Evolutionary conservation across 2,797 vertebrate genomes (phyloP), one percentile per base, ranked within the genome.

Genomic region (Balearica regulorum): DNA sequence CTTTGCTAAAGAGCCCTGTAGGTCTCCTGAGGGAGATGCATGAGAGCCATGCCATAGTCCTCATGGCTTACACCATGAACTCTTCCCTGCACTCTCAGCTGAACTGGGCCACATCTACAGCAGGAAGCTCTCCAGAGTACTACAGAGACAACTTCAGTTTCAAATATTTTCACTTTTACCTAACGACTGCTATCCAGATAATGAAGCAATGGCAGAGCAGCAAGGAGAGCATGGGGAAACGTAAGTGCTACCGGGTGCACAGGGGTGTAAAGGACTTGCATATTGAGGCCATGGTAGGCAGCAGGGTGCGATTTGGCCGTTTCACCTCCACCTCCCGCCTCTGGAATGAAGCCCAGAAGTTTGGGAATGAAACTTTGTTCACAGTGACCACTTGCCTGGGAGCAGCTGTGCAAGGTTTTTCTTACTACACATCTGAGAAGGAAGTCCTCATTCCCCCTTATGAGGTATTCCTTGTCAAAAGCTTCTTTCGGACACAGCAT

Each of bases 101-200:
- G 39, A 87, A 95, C 68, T 55, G 18, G 53, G 97, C 97, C 43
- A 94, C 98, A 68, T 87, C 92, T 65, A 71, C 12, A 7, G 86
- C 46, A 44, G 94, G 93, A 39, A 68, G 29, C 26, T 96, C 97
- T 66, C 85, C 95, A 10, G 72, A 89, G 26, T 35, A 96, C 48
- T 98, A 98, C 65, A 80, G 71, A 33, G 60, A 81, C 14, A 92
- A 95, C 7, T 98, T 98, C 93, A 89, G 9, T 49, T 98, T 98
- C 88, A 98, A 98, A 11, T 98, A 97, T 24, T 91, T 98, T 24
- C 98, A 98, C 75, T 98, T 97, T 92, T 98, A 97, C 55, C 87
- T 98, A 61, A 98, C 97, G 2, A 97, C 97, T 70, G 97, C 97
- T 16, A 88, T 98, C 44, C 97, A 98, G 84, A 94, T 98, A 71